Evolutionary conservation across 2,888 invertebrate genomes (phyloP).

Genomic region (Boloria selene): DNA sequence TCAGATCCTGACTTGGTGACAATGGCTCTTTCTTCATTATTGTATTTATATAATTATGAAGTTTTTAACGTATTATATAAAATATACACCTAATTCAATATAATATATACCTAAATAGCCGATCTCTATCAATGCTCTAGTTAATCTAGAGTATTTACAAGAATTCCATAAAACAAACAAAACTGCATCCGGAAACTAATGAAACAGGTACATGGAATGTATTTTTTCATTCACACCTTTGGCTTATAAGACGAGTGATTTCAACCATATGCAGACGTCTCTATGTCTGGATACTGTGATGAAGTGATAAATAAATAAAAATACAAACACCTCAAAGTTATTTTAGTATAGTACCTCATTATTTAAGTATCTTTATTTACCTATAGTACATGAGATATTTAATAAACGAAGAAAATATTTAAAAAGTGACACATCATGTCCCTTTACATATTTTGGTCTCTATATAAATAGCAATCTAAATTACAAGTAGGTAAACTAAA

Average conservation of each 20-base stretch:
- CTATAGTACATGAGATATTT: not conserved
- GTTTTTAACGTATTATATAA: no score
- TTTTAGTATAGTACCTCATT: no score
- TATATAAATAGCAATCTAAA: no score
- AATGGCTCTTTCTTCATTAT: no score
- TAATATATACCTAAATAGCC: not conserved
- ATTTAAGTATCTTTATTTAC: not conserved
- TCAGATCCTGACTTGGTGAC: no score
- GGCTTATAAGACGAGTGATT: constrained; percentile 32
- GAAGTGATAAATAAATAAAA: not conserved
- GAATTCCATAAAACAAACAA: constrained; percentile 30
- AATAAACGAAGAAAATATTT: not conserved
- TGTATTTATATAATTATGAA: no score
- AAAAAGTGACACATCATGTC: no score
- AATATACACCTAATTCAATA: no score
- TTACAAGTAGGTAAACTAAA: no score
- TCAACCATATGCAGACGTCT: constrained; percentile 38
- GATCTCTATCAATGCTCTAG: not conserved
- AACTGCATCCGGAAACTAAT: constrained; percentile 42
- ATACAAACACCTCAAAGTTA: not conserved
- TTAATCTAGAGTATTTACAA: constrained; percentile 29
- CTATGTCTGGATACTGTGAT: not conserved
- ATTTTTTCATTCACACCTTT: constrained; percentile 46
- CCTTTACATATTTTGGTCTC: no score
- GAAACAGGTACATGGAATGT: constrained; percentile 45